Evolutionary conservation across 2,888 invertebrate genomes (phyloP), one percentile per base, ranked within the genome.

Genomic region (Clistopyga incitator): DNA sequence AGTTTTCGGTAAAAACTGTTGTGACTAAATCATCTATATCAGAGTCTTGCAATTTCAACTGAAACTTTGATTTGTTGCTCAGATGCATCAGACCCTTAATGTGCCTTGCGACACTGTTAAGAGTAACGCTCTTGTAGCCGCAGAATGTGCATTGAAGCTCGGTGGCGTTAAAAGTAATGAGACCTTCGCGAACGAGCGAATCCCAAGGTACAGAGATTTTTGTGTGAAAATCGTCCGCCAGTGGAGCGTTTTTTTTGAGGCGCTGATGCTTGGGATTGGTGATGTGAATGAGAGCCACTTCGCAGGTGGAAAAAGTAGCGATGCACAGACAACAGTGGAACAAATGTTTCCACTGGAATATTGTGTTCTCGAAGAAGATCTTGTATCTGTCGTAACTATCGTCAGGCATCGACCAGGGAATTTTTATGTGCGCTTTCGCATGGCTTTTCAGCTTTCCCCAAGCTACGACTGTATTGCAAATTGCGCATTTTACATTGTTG

Each of bases 311-410:
- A 23, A 72, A 78, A 29, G n/a, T 38, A 3, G 3, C 1, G 29
- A 45, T 42, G 56, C 78, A 78, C 10, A 20, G 2, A 29, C 18
- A 54, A 6, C 78, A 78, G 25, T 42, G 45, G 29, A 45, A 78
- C 0, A 15, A 18, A 6, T 20, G 15, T 1, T 25, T 6, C 25
- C 52, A 45, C 15, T 56, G 29, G 18, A 78, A n/a, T 2, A 78
- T 78, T 6, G 4, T 25, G 45, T 78, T 71, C 3, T 65, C 42
- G 20, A 71, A 78, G 45, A 78, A 72, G 42, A 72, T 54, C 20
- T 71, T n/a, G 29, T 54, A 42, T 8, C n/a, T 25, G 15, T 72
- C 34, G 34, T 65, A 42, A 1, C 8, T 13, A 3, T 71, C 29
- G 1, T 61, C 50, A n/a, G 54, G 13, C 45, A 6, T 15, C 25